Percentiles rank a stretch among this genome's conserved stretches.
These are phyloP conservation scores for Hydrozoanthus tunicans DNA, from an alignment of 64 coral and sea anemone genomes.

Conservation along the genomic window DNA sequence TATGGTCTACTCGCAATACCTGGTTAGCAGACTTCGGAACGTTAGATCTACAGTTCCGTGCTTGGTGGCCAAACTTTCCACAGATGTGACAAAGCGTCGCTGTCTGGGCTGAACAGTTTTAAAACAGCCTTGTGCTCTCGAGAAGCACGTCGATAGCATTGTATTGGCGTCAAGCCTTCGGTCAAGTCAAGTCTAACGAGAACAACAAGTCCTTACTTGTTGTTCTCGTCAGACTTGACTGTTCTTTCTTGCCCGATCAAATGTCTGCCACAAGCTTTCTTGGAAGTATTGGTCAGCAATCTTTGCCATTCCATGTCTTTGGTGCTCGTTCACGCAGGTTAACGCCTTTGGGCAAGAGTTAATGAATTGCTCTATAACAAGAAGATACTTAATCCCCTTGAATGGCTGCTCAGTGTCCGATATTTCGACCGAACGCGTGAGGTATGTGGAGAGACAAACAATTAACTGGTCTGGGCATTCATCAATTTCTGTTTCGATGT, in stretches of 20 bases:
- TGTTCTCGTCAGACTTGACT: neutral
- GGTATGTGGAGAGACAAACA: neutral
- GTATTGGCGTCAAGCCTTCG: neutral
- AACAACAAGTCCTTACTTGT: neutral
- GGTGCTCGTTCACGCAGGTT: neutral
- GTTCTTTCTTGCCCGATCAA: neutral
- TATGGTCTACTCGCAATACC: neutral
- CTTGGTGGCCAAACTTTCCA: conserved; percentile 41
- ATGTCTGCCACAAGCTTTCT: conserved; percentile 21
- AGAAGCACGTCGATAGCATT: neutral
- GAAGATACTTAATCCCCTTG: neutral
- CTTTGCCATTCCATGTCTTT: conserved; percentile 2
- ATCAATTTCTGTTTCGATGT: neutral
- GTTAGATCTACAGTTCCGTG: conserved; percentile 38
- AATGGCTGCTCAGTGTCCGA: neutral
- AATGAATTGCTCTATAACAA: conserved; percentile 40
- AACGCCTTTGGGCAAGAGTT: neutral
- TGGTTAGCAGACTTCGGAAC: neutral
- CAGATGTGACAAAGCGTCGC: neutral
- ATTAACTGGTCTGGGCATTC: conserved; percentile 16
- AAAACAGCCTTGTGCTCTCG: conserved; percentile 25
- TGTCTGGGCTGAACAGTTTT: neutral
- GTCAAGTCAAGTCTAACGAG: no score
- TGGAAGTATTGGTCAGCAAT: conserved; percentile 45
- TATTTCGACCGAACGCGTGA: neutral